These are phyloP conservation scores for Drosophila equinoxialis DNA, from an alignment of 1,140 invertebrate species.

Conservation along the genomic window DNA sequence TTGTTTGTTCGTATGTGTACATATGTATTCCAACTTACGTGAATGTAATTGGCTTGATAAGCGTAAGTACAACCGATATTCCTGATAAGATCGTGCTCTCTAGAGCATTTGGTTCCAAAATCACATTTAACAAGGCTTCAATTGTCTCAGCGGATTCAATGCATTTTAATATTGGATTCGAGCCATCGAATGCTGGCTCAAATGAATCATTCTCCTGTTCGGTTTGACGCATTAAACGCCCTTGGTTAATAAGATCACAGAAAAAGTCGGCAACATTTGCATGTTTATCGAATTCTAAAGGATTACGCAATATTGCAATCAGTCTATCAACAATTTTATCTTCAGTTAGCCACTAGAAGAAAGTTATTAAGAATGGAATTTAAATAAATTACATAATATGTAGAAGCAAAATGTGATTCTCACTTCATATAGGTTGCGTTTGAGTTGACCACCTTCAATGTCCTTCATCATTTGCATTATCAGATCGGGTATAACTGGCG, in stretches of 20 bases:
- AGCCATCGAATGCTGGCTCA: conserved; percentile 76
- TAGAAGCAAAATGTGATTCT: conserved; percentile 66
- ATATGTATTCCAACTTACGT: conserved; percentile 51
- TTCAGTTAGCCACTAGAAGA: conserved; percentile 94
- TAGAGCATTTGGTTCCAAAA: conserved; percentile 87
- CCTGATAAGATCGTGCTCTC: conserved; percentile 92
- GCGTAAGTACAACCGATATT: conserved; percentile 89
- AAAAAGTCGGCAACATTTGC: conserved; percentile 92
- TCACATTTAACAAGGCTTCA: conserved; percentile 87
- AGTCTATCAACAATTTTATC: conserved; percentile 92
- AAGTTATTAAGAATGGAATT: conserved; percentile 28
- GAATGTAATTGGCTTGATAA: conserved; percentile 85
- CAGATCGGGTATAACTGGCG: conserved; percentile 97
- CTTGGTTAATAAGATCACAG: conserved; percentile 90
- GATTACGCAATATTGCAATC: conserved; percentile 90
- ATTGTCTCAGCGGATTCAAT: conserved; percentile 78
- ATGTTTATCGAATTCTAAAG: conserved; percentile 89
- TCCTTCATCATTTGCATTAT: conserved; percentile 94
- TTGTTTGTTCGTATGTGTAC: too few relatives aligned
- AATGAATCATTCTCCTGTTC: conserved; percentile 84
- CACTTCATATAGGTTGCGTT: conserved; percentile 93
- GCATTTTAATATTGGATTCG: conserved; percentile 74
- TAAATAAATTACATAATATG: neutral
- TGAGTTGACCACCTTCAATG: conserved; percentile 90
- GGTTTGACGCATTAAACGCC: conserved; percentile 87